A percentile compares a stretch with the other conserved stretches of the same genome.
Evolutionary conservation across 37 sponge, comb jelly and placozoan species (phyloP).

Genomic region (Halichondria panicea): DNA sequence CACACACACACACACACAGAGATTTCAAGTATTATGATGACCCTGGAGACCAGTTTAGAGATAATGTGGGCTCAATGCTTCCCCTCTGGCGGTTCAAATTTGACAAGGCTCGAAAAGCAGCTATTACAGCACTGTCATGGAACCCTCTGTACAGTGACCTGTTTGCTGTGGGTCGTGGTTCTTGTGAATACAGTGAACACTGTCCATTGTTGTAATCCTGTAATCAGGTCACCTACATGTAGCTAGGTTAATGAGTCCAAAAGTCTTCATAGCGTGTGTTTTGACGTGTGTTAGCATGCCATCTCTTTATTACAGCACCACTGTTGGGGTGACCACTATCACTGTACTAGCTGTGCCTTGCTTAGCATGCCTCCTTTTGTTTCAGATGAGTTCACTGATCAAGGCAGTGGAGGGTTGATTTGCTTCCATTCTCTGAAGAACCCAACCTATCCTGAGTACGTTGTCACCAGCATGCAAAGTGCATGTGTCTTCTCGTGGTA

Average conservation of each 20-base stretch:
- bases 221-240: too few species aligned
- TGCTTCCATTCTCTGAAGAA: conserved; percentile 96
- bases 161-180: conserved; percentile 94
- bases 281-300: too few species aligned
- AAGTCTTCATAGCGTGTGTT: too few species aligned
- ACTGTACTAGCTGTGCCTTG: too few species aligned
- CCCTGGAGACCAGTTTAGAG: conserved; percentile 85
- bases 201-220: too few species aligned
- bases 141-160: conserved; percentile 89
- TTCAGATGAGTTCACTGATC: conserved; percentile 85
- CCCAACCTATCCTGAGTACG: conserved; percentile 95
- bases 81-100: conserved; percentile 95
- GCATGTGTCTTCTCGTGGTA: conserved; percentile 6
- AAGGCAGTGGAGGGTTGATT: conserved; percentile 72
- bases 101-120: conserved; percentile 82
- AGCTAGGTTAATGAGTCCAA: too few species aligned
- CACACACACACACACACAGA: too few species aligned
- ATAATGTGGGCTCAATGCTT: conserved; percentile 74
- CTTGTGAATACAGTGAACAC: conserved; percentile 44
- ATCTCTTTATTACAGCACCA: too few species aligned
- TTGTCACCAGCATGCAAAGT: background rate
- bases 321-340: too few species aligned
- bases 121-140: conserved; percentile 90
- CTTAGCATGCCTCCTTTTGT: too few species aligned
- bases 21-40: conserved; percentile 99